phyloP scores from a whole-genome alignment of 2,888 invertebrate species.

The Plebejus anna region DNA sequence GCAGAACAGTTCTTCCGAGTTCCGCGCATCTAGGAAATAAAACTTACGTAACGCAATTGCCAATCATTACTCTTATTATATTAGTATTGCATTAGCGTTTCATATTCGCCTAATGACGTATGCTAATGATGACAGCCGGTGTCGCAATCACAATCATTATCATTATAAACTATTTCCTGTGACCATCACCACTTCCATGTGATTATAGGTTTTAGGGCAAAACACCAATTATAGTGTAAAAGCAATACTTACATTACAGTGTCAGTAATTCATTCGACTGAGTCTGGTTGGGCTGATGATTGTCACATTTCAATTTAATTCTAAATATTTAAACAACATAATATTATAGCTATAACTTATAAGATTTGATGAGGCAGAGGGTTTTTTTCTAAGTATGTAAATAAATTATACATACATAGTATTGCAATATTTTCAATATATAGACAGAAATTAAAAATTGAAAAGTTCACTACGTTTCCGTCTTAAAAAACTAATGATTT shows the following conservation, averaged over 20 bases:
- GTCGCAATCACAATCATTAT: slow-evolving; percentile 1
- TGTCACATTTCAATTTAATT: background rate
- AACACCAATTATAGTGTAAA: background rate
- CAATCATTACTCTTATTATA: slow-evolving; percentile 20
- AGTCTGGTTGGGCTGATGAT: background rate
- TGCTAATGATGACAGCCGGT: background rate
- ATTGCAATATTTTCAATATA: no score
- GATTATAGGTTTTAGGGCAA: background rate
- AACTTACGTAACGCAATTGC: slow-evolving; percentile 14
- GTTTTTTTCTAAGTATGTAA: no score
- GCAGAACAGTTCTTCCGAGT: slow-evolving; percentile 15
- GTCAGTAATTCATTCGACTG: background rate
- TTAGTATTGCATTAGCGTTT: slow-evolving; percentile 17
- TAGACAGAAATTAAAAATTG: no score
- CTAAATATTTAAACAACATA: no score
- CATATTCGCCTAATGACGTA: slow-evolving; percentile 11
- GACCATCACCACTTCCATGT: background rate
- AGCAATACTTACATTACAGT: background rate
- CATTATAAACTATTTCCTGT: background rate
- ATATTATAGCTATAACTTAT: no score
- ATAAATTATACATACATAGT: no score
- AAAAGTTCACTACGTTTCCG: no score
- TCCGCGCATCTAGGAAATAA: slow-evolving; percentile 5
- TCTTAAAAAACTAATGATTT: no score
- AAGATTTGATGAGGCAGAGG: no score